phyloP scores from a whole-genome alignment of 2,113 vertebrate genomes.

The Polypterus senegalus region DNA sequence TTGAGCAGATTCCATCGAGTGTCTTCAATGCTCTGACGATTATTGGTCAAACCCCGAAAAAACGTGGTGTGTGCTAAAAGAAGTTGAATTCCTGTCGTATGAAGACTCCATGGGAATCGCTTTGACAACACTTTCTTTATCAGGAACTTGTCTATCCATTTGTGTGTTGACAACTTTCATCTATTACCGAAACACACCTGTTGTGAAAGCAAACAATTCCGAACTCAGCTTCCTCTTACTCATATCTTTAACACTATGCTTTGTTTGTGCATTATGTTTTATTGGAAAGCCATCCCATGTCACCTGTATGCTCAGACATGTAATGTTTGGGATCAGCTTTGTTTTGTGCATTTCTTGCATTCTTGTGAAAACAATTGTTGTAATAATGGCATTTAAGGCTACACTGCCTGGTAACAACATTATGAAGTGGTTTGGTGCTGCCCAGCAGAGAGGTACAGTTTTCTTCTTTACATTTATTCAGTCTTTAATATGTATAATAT shows the following conservation, averaged over 20 bases:
- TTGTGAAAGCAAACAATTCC: slow-evolving; percentile 32
- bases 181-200: slow-evolving; percentile 23
- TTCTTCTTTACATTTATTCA: slow-evolving; percentile 29
- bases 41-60: slow-evolving; percentile 22
- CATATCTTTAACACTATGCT: slow-evolving; percentile 31
- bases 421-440: slow-evolving; percentile 31
- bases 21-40: slow-evolving; percentile 17
- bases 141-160: slow-evolving; percentile 28
- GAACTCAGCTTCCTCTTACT: slow-evolving; percentile 36
- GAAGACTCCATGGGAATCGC: slow-evolving; percentile 42
- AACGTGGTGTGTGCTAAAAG: slow-evolving; percentile 12
- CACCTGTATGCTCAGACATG: slow-evolving; percentile 35
- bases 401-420: slow-evolving; percentile 25
- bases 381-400: slow-evolving; percentile 31
- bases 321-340: slow-evolving; percentile 36
- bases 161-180: slow-evolving; percentile 22
- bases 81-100: slow-evolving; percentile 44
- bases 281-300: slow-evolving; percentile 23
- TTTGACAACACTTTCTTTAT: slow-evolving; percentile 30
- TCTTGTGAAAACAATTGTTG: slow-evolving; percentile 31
- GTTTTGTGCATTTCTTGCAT: slow-evolving; percentile 36
- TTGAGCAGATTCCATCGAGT: slow-evolving; percentile 18
- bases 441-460: slow-evolving; percentile 29
- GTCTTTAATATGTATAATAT: slow-evolving; percentile 12
- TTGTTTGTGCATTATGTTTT: slow-evolving; percentile 29